phyloP scores from a whole-genome alignment of 2,113 vertebrate species.

The Galbula dea region DNA sequence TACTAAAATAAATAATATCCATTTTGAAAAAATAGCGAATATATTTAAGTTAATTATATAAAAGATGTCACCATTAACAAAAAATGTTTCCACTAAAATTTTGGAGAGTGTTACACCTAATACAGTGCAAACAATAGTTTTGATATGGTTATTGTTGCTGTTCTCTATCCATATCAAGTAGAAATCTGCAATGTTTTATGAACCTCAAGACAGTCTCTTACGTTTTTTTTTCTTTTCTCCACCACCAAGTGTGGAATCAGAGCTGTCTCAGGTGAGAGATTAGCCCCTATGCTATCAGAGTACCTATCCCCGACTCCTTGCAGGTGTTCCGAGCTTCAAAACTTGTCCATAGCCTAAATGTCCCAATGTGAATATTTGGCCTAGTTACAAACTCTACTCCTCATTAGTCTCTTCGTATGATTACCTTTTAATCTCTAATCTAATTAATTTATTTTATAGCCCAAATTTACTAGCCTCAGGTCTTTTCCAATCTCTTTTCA shows the following conservation, averaged over 20 bases:
- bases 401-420: slow-evolving; percentile 20
- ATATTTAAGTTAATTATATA: not conserved
- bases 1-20: not conserved
- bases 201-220: not conserved
- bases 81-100: not conserved
- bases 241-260: not conserved
- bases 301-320: not conserved
- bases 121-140: not conserved
- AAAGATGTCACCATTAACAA: not conserved
- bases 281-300: not conserved
- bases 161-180: not conserved
- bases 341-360: not conserved
- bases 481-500: slow-evolving; percentile 30
- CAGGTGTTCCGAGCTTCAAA: slow-evolving; percentile 28
- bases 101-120: not conserved
- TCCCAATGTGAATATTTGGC: slow-evolving; percentile 32
- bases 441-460: slow-evolving; percentile 62
- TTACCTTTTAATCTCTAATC: slow-evolving; percentile 44
- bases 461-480: not conserved
- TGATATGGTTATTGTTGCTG: not conserved
- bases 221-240: not conserved
- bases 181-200: not conserved
- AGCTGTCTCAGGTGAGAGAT: not conserved
- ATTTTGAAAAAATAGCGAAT: not conserved
- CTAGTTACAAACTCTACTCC: slow-evolving; percentile 55